Conservation (phyloP, 2,888 invertebrate species). For the Bedellia somnulentella region DNA sequence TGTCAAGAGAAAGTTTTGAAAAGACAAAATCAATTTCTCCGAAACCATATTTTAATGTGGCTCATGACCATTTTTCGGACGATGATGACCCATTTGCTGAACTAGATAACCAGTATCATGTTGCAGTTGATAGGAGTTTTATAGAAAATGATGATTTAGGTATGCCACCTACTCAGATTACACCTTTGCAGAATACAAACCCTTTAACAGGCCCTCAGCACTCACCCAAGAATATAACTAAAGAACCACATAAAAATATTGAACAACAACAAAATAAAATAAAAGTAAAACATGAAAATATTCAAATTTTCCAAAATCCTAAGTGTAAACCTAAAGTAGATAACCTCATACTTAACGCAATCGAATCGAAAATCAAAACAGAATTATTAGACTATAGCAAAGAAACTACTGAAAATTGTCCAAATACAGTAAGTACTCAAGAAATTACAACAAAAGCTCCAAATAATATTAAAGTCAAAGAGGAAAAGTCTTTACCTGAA, state of each 20-base stretch:
- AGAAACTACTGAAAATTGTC: too few relatives aligned
- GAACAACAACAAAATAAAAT: background rate
- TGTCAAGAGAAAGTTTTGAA: conserved; percentile 11
- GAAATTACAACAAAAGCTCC: too few relatives aligned
- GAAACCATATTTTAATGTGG: conserved; percentile 27
- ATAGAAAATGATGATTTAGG: conserved; percentile 24
- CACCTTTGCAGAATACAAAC: too few relatives aligned
- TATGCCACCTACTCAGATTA: too few relatives aligned
- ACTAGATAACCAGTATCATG: conserved; percentile 48
- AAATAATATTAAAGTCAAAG: background rate
- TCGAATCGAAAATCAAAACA: background rate
- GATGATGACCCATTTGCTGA: conserved; percentile 48
- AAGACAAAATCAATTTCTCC: too few relatives aligned
- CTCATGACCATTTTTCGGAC: conserved; percentile 29
- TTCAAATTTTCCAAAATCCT: too few relatives aligned
- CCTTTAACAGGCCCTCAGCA: background rate
- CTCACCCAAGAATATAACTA: background rate
- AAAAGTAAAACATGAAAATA: background rate
- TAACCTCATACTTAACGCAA: background rate
- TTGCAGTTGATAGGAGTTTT: conserved; percentile 45
- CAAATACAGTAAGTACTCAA: too few relatives aligned
- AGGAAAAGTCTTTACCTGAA: conserved; percentile 13
- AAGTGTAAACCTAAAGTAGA: background rate
- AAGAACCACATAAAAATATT: background rate
- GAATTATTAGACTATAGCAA: background rate